Evolutionary conservation across 2,113 vertebrate genomes (phyloP), one percentile per base, ranked within the genome.

Genomic region (Pedionomus torquatus): DNA sequence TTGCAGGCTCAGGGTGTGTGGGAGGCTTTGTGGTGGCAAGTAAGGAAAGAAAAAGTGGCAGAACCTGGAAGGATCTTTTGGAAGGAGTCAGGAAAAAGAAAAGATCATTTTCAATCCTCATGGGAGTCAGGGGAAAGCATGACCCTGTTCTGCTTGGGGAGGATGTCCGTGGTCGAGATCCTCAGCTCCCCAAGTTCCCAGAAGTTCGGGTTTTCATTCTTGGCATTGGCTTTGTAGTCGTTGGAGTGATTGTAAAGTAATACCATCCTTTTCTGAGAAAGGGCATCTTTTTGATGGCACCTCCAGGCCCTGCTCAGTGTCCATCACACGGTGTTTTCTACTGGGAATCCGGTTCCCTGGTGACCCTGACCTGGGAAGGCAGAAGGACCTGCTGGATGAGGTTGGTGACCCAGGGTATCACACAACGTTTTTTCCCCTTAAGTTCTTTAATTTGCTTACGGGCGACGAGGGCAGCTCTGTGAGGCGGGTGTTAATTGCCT

Each of bases 71-170:
- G 11, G n/a, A 49, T n/a, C 17, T 75, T 39, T 83, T 28, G 52
- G 52, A 55, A 76, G 52, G 58, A 31, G 8, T 1, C 13, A 10
- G 13, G 30, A 17, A 2, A 41, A 72, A 86, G 25, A 52, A 52
- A 30, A 0, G 0, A 21, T 65, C 11, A 11, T 28, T 11, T 25
- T 58, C 28, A n/a, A 33, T 12, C 39, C 48, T 75, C 0, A 0
- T 37, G 52, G 37, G 66, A 52, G 21, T 41, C 30, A 20, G 57
- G 70, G 43, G 11, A 48, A 41, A 16, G 57, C 2, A 24, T n/a
- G 19, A 68, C 71, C 35, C 60, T 60, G 35, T 76, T 57, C 75
- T 44, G 13, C 21, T 3, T 2, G 33, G 51, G 86, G 26, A 33
- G 30, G 6, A 10, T 58, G 70, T 39, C 21, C 31, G 31, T 20